Evolutionary conservation across 2,113 vertebrate genomes (phyloP).

Genomic region (Climacteris rufus): DNA sequence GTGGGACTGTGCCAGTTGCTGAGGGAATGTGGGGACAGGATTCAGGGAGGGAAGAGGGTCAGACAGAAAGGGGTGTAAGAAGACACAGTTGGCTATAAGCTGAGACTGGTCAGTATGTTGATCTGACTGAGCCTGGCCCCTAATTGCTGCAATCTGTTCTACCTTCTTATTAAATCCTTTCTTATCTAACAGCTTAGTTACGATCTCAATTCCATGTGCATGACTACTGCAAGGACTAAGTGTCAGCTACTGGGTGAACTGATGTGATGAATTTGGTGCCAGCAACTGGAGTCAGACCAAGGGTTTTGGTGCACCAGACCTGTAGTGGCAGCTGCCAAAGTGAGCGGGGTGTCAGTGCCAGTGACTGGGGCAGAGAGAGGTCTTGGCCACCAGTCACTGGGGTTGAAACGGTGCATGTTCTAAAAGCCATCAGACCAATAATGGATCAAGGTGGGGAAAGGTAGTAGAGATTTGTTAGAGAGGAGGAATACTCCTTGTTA

Average conservation of each 20-base stretch:
- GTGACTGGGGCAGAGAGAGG: neutral
- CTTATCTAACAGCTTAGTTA: neutral
- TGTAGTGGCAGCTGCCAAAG: neutral
- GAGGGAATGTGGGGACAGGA: neutral
- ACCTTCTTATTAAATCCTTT: neutral
- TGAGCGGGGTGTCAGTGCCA: neutral
- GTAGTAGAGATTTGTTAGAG: neutral
- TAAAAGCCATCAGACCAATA: rapidly evolving
- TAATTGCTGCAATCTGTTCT: neutral
- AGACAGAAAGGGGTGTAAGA: neutral
- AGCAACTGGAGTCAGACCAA: neutral
- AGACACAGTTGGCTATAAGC: rapidly evolving
- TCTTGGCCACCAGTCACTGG: neutral
- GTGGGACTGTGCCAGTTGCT: neutral
- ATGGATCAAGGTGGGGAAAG: neutral
- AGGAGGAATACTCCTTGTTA: neutral
- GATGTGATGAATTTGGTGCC: neutral
- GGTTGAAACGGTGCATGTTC: neutral
- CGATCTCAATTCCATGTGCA: rapidly evolving
- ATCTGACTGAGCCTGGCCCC: neutral
- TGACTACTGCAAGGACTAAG: neutral
- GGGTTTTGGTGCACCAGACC: neutral
- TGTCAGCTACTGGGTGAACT: neutral
- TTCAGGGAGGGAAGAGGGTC: rapidly evolving
- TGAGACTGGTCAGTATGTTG: neutral